Evolutionary conservation across 2,113 vertebrate genomes (phyloP), one percentile per base, ranked within the genome.

Genomic region (Sciurus niger): DNA sequence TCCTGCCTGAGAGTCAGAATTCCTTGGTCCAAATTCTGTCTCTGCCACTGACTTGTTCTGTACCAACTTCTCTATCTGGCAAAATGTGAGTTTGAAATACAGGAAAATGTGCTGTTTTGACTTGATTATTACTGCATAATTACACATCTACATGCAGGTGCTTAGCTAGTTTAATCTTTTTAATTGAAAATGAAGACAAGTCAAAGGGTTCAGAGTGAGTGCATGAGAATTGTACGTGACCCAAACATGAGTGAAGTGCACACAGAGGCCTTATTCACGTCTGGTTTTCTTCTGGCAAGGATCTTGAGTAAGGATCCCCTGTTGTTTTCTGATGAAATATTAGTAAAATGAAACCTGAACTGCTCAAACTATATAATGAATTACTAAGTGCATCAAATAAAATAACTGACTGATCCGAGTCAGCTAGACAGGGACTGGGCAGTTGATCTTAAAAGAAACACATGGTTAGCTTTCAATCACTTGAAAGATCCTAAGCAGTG

Each of bases 31-130:
- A 79, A 87, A 63, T 84, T 28, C 55, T 72, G 63, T 65, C n/a
- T 68, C n/a, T 74, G 37, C 43, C 51, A 68, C 8, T 80, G 28
- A 76, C 11, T 28, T 37, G 30, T n/a, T 95, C 22, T 91, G 72
- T 65, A 32, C 4, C 68, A 60, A 30, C 63, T 88, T 79, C 68
- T 91, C 17, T 9, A 48, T 51, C 4, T 73, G 22, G 22, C 11
- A 82, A 97, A 85, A 93, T 55, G 32, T 10, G 7, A 84, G 40
- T 78, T 55, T 85, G 30, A 20, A 96, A 96, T 46, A 58, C 0
- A 51, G 68, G 6, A 32, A 89, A 95, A 73, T 18, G 3, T 3
- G 22, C 53, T 77, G 53, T 53, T 67, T 78, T 68, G 40, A 48
- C 32, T 46, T 60, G 55, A 6, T 58, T 8, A 46, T 37, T 51